phyloP scores from a whole-genome alignment of 2,797 vertebrate genomes.

The Bovichtus diacanthus region DNA sequence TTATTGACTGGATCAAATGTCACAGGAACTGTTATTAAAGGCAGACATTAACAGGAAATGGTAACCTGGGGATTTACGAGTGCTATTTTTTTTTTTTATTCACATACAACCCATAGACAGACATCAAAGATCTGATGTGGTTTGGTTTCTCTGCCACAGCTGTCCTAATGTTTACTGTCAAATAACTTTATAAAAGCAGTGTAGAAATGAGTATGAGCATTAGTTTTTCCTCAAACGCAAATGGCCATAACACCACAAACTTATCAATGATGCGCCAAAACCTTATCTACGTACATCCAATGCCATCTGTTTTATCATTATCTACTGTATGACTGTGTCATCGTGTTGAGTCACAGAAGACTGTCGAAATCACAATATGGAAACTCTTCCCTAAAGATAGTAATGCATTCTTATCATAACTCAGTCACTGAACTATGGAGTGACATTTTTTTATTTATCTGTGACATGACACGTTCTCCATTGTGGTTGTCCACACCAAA shows the following conservation, averaged over 20 bases:
- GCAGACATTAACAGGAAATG: conserved; percentile 54
- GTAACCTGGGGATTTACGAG: conserved; percentile 66
- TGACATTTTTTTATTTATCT: not conserved
- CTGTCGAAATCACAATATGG: conserved; percentile 10
- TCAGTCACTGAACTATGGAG: not conserved
- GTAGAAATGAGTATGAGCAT: not conserved
- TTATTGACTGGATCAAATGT: conserved; percentile 59
- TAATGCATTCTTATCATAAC: not conserved
- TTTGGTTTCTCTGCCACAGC: conserved; percentile 7
- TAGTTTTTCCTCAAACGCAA: not conserved
- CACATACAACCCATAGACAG: conserved; percentile 21
- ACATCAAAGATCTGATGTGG: conserved; percentile 49
- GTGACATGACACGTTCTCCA: not conserved
- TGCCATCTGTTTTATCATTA: not conserved
- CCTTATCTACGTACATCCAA: fast-evolving
- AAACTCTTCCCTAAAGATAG: not conserved
- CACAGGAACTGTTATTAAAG: conserved; percentile 40
- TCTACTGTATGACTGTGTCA: conserved; percentile 10
- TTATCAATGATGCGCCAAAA: not conserved
- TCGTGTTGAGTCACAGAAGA: not conserved
- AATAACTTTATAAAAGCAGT: not conserved
- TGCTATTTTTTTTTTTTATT: conserved; percentile 6
- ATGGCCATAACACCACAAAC: not conserved
- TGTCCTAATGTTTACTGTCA: conserved; percentile 17
- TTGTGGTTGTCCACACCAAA: conserved; percentile 48